phyloP scores from a whole-genome alignment of 2,888 invertebrate species.

The Kryphioiulus occultus region DNA sequence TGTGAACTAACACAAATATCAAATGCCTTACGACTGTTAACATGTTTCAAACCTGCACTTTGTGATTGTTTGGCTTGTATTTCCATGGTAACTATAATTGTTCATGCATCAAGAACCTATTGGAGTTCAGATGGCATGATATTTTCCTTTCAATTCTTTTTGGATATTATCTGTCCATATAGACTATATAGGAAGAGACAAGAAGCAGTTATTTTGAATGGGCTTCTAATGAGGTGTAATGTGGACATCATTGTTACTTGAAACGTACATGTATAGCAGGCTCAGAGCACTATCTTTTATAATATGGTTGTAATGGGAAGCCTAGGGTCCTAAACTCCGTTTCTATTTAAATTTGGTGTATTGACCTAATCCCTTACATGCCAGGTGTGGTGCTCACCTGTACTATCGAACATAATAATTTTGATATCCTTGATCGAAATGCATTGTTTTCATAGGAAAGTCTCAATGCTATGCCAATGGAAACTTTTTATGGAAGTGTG shows the following conservation, averaged over 20 bases:
- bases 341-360: background rate
- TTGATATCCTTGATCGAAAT: background rate
- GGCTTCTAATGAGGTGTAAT: background rate
- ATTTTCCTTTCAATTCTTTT: background rate
- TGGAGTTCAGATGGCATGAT: background rate
- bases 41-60: background rate
- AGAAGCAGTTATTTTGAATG: background rate
- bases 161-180: background rate
- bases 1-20: background rate
- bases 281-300: background rate
- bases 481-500: conserved; percentile 29
- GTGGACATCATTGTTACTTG: background rate
- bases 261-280: background rate
- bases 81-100: background rate
- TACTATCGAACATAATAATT: background rate
- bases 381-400: background rate
- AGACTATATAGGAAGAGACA: background rate
- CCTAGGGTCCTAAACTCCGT: background rate
- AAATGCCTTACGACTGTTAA: background rate
- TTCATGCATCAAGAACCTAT: background rate
- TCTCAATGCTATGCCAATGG: conserved; percentile 1
- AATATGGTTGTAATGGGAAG: too few species aligned
- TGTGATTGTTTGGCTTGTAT: background rate
- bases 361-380: background rate
- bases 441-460: background rate